Evolutionary conservation across 2,797 vertebrate genomes (phyloP).

Genomic region (Mastacembelus armatus): DNA sequence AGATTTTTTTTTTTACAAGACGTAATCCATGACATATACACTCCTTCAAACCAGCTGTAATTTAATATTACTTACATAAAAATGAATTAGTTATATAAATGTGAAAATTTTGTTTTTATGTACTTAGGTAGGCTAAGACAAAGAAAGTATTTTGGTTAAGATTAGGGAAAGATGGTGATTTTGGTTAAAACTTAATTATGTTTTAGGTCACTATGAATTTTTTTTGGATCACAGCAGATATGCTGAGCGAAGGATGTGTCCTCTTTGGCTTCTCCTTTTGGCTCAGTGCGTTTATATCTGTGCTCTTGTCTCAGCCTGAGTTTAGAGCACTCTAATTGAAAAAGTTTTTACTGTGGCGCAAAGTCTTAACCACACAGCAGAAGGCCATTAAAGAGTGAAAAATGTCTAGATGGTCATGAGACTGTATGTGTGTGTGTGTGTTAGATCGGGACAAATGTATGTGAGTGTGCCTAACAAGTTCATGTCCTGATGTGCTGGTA

Average conservation of each 20-base stretch:
- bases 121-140: too few relatives aligned
- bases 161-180: too few relatives aligned
- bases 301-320: conserved; percentile 1
- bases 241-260: conserved; percentile 10
- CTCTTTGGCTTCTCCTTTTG: conserved; percentile 14
- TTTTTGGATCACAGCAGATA: too few relatives aligned
- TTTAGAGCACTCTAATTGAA: conserved; percentile 49
- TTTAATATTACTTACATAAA: too few relatives aligned
- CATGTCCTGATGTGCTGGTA: not conserved
- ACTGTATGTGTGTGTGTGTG: not conserved
- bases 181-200: too few relatives aligned
- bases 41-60: too few relatives aligned
- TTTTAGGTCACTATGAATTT: conserved; percentile 17
- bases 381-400: conserved; percentile 37
- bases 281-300: not conserved
- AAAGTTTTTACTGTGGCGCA: conserved; percentile 42
- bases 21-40: too few relatives aligned
- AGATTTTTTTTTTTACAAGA: too few relatives aligned
- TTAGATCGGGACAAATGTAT: not conserved
- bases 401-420: conserved; percentile 5
- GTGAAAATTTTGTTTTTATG: too few relatives aligned
- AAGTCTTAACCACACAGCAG: conserved; percentile 43
- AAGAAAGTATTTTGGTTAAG: too few relatives aligned
- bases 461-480: conserved; percentile 2
- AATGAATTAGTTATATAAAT: too few relatives aligned